Percentiles rank a stretch among this genome's conserved stretches.
Conservation (phyloP, 2,888 invertebrate genomes). For the Dyspetes luteomarginatus region DNA sequence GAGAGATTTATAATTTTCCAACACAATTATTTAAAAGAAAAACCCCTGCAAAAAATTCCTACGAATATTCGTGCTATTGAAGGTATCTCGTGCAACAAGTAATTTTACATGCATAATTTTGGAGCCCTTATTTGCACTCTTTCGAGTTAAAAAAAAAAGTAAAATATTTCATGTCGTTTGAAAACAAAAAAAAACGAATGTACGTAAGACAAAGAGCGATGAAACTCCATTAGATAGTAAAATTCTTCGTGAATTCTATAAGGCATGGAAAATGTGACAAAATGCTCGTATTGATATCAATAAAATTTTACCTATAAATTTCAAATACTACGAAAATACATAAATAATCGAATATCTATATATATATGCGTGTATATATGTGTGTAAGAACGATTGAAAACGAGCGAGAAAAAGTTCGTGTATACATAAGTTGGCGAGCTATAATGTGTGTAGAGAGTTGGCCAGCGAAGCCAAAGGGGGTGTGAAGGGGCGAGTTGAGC, state of each 20-base stretch:
- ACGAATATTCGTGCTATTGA: too few relatives aligned
- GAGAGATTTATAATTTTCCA: too few relatives aligned
- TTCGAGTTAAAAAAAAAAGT: background rate
- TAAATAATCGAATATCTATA: conserved; percentile 9
- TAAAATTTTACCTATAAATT: conserved; percentile 16
- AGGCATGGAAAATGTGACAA: conserved; percentile 16
- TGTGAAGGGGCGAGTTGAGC: background rate
- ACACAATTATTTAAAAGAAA: too few relatives aligned
- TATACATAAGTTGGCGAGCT: conserved; percentile 46
- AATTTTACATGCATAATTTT: too few relatives aligned
- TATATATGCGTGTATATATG: conserved; percentile 4
- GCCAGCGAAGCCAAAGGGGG: conserved; percentile 15
- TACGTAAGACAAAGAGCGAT: conserved; percentile 2
- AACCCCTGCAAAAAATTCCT: too few relatives aligned
- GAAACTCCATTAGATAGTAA: conserved; percentile 7
- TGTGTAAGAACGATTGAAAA: conserved; percentile 8
- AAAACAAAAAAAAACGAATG: background rate
- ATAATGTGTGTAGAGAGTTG: conserved; percentile 39
- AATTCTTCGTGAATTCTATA: conserved; percentile 15
- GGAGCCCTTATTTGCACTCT: background rate
- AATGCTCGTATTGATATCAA: conserved; percentile 41
- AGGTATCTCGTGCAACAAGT: too few relatives aligned
- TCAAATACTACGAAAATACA: conserved; percentile 3
- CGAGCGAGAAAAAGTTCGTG: conserved; percentile 35
- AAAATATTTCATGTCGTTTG: background rate